Base-by-base conservation (phyloP, 2,888 invertebrate species). In the Prenolepis imparis region DNA sequence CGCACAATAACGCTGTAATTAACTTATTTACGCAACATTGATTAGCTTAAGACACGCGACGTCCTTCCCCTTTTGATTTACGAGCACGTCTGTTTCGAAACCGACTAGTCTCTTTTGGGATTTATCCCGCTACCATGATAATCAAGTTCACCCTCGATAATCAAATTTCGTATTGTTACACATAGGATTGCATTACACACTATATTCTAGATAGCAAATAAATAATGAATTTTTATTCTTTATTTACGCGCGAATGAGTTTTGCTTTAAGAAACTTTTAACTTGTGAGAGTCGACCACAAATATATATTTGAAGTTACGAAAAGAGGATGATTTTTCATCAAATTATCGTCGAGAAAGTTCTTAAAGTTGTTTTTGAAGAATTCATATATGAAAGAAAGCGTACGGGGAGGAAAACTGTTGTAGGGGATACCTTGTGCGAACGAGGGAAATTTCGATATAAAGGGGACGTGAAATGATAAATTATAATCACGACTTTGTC, bases 1-100 rank as follows among this genome's bases (percentile, higher is more conserved):
- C 52, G 36, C 67, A 77, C 77, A 77, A 77, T 67, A 75, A 64
- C 52, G n/a, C n/a, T 41, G 28, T 77, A 77, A 77, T n/a, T 77
- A 77, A 77, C n/a, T 77, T 12, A 77, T 77, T 77, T 77, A 77
- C 67, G 39, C 68, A 41, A 55, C 15, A 67, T 36, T 67, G 68
- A 77, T 77, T 77, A 68, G n/a, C 55, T 77, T 68, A 39, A 77
- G 77, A 55, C 39, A 15, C 55, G 24, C 52, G 36, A 12, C 4
- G 52, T 24, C 24, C 3, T 52, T 24, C 12, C 44, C 4, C 32
- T 24, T 75, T 75, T 75, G 52, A 75, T 75, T 66, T 67, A 75
- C 66, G 66, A 75, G 15, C 52, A 52, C 24, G 63, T 73, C 5
- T 6, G 24, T 74, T 21, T 55, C 32, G 44, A 4, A 18, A 12